Base-by-base conservation (phyloP, 2,797 vertebrate genomes). In the Scolopax bukidnonensis region DNA sequence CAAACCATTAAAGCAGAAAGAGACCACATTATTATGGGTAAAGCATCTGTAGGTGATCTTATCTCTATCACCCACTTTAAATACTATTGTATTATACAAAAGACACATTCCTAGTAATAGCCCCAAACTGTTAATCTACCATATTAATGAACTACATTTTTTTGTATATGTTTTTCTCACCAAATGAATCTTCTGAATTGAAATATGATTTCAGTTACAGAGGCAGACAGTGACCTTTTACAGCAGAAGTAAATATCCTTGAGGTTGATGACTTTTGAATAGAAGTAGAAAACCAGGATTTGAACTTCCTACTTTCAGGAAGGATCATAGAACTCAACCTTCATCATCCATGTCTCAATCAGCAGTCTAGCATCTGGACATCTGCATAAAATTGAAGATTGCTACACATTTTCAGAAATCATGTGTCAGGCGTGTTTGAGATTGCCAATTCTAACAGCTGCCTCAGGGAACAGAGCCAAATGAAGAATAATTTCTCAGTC, bases 361-460 rank as follows among this genome's bases (percentile, higher is more conserved):
- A 92, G 2, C 32, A 74, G 38, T 69, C 47, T 80, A 70, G 53
- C 64, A 77, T 92, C 89, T 89, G 84, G 73, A 90, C 77, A 65
- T 76, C 65, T 94, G 77, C 70, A 79, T 93, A 92, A 83, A 95
- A 87, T 92, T 88, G 36, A 53, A 89, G n/a, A 74, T 60, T 73
- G 56, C 25, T 81, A 60, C 41, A 85, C 9, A 60, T 77, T 92
- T 92, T 89, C 64, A 75, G 47, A 77, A 5, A 27, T 43, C 11
- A 0, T 75, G 69, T 92, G 51, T 88, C 74, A 81, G 25, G 16
- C 24, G 11, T 78, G 33, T 73, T 75, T 84, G 47, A 73, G 59
- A 90, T 61, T 50, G 80, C 54, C 90, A 93, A 59, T 27, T 86
- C 69, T 63, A 93, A 90, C 88, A 92, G 78, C 85, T 95, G 92